Evolutionary conservation across 2,888 invertebrate species (phyloP).

Genomic region (Acrobeloides nanus): DNA sequence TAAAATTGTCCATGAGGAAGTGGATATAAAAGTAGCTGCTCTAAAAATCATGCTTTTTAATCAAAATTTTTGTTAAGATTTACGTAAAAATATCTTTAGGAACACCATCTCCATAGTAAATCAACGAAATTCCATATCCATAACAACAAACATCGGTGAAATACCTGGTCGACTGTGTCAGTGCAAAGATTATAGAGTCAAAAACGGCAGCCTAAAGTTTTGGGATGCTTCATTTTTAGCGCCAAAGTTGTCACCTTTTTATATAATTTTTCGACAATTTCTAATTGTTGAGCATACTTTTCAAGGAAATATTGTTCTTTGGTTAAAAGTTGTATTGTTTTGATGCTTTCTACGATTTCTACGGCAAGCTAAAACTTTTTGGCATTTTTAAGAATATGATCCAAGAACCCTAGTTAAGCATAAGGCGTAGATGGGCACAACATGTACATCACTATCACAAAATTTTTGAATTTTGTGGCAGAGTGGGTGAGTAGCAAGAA

Average conservation of each 20-base stretch:
- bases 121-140: constrained; percentile 9
- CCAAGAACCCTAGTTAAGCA: too few relatives aligned
- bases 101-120: constrained; percentile 9
- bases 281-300: constrained; percentile 13
- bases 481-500: too few relatives aligned
- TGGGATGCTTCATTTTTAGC: too few relatives aligned
- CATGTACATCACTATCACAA: too few relatives aligned
- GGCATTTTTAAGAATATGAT: too few relatives aligned
- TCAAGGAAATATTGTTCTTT: constrained; percentile 53
- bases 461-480: too few relatives aligned
- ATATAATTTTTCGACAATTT: not conserved
- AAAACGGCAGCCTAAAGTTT: constrained; percentile 9
- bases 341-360: constrained; percentile 56
- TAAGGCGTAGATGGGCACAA: too few relatives aligned
- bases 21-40: constrained; percentile 8
- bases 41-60: not conserved
- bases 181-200: constrained; percentile 15
- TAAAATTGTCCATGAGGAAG: constrained; percentile 12
- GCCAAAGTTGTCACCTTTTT: constrained; percentile 12
- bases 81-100: too few relatives aligned
- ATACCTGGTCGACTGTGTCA: constrained; percentile 18
- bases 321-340: constrained; percentile 56
- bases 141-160: constrained; percentile 14
- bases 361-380: constrained; percentile 54
- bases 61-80: not conserved